Base-by-base conservation (phyloP, 30 jellyfish, hydroid and myxozoan species). In the Hydractinia echinata region DNA sequence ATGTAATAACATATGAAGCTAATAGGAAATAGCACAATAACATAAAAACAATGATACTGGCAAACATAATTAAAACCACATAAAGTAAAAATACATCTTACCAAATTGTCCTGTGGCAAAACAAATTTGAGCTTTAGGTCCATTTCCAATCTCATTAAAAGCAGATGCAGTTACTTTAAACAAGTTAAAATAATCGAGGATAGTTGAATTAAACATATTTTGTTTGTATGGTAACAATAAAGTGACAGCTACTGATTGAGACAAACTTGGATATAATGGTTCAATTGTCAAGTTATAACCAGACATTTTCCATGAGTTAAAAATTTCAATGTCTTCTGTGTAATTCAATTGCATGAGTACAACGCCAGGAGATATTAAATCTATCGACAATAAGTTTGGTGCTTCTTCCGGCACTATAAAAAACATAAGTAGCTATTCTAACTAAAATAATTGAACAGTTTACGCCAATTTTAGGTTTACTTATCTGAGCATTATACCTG, bases 291-390 rank as follows among this genome's bases (percentile, higher is more conserved):
- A 13, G n/a, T 82, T 67, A 81, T 86, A 86, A 30, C 79, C 79
- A 16, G 95, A 78, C 21, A 86, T 61, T 21, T 11, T 55, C 95
- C 95, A 86, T 72, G 84, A 88, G 61, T 86, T 86, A 53, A 86
- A 55, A 10, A 86, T 53, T 21, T 86, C 95, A 53, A 86, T 86
- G 66, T 86, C 95, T 20, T 79, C 74, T 51, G 95, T 67, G 89
- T 89, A 86, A 15, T 55, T 70, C 48, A 83, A 80, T 0, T 11
- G 15, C 44, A 81, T 66, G 20, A 64, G 51, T n/a, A n/a, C 18
- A 13, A 51, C 74, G 5, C 82, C 51, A 15, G 78, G 15, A 67
- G 72, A 53, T 14, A 70, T 52, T 8, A 67, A 86, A 8, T 61
- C 54, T 7, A 81, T 56, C 21, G 19, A 30, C 76, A 78, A 73